Conservation (phyloP, 2,113 vertebrate genomes). For the Chaenogobius annularis region DNA sequence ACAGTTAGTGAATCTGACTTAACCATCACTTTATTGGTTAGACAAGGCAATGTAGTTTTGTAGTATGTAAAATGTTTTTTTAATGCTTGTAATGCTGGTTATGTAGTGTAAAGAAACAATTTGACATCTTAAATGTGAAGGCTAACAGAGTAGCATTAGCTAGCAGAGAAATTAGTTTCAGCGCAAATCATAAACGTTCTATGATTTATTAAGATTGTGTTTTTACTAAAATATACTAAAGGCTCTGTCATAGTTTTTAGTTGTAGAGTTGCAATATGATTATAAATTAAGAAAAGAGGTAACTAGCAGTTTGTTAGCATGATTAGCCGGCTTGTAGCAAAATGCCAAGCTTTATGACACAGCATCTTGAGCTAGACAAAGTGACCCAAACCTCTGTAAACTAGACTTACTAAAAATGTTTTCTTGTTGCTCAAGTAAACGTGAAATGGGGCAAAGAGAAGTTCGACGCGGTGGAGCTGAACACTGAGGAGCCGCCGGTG, state of each 20-base stretch:
- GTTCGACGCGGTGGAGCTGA: slow-evolving; percentile 94
- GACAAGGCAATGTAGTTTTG: not conserved
- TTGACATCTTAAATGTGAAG: not conserved
- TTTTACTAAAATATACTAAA: not conserved
- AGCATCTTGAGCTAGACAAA: slow-evolving; percentile 1
- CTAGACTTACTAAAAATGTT: not conserved
- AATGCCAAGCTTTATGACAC: slow-evolving; percentile 3
- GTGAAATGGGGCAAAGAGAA: slow-evolving; percentile 99
- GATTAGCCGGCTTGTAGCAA: not conserved
- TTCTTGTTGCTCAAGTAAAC: slow-evolving; percentile 79
- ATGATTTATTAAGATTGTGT: not conserved
- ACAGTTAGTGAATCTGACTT: not conserved
- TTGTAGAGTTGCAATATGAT: not conserved
- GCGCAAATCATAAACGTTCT: not conserved
- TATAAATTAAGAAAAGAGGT: not conserved
- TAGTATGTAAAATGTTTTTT: not conserved
- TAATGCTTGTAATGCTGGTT: not conserved
- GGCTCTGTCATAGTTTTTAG: not conserved
- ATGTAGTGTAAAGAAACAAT: not conserved
- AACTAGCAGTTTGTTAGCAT: not conserved
- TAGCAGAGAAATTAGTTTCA: not conserved
- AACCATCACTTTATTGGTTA: not conserved
- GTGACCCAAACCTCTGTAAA: not conserved
- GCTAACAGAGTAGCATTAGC: slow-evolving; percentile 5
- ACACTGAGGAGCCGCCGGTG: slow-evolving; percentile 97